Percentiles rank a stretch among this genome's conserved stretches.
Conservation (phyloP, 2,113 vertebrate species). For the Callospermophilus lateralis region DNA sequence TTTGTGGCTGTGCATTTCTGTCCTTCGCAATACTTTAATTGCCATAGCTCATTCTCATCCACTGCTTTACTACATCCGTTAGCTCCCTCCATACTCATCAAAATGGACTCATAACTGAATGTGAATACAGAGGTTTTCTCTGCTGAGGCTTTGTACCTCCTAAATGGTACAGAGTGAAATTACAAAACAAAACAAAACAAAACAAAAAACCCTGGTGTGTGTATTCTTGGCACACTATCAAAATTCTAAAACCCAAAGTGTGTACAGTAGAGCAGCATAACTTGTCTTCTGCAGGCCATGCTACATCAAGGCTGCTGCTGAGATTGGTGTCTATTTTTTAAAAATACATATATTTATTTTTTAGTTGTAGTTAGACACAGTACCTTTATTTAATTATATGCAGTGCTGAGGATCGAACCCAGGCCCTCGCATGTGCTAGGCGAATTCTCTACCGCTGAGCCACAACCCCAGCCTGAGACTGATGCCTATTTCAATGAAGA, state of each 20-base stretch:
- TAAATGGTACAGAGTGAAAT: background rate
- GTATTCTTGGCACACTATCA: background rate
- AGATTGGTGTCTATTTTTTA: background rate
- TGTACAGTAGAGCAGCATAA: background rate
- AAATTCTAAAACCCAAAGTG: background rate
- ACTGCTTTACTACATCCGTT: background rate
- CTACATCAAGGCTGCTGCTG: background rate
- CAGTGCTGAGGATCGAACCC: too few species aligned
- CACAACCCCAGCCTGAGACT: too few species aligned
- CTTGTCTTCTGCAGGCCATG: background rate
- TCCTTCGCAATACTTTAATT: background rate
- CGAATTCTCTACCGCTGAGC: too few species aligned
- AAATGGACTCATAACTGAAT: background rate
- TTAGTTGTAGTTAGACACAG: too few species aligned
- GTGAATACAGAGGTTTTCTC: background rate
- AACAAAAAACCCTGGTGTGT: background rate
- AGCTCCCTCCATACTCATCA: conserved; percentile 15
- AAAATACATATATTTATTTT: too few species aligned
- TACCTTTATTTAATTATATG: too few species aligned
- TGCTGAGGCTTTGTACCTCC: background rate
- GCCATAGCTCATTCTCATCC: background rate
- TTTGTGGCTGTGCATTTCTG: background rate
- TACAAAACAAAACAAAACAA: background rate
- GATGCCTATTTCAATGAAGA: background rate
- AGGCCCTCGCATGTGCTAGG: too few species aligned